phyloP scores from a whole-genome alignment of 1,140 invertebrate genomes.

The Eciton burchellii region DNA sequence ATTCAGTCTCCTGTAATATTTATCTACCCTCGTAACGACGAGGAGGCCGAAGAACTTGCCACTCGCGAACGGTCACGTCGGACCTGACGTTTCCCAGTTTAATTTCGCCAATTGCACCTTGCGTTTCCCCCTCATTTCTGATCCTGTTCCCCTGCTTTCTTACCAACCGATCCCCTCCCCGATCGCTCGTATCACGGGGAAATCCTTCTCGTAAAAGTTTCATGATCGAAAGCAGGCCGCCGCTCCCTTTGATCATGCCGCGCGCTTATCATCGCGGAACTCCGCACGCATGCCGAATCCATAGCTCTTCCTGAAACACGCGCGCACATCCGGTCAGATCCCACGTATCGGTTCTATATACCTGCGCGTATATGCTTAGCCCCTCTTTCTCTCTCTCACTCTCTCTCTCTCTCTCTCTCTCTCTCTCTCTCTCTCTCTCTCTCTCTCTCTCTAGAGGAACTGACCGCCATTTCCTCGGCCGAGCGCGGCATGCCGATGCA shows the following conservation, averaged over 20 bases:
- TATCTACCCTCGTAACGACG: background rate
- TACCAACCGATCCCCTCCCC: too few relatives aligned
- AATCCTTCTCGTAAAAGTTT: background rate
- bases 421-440: too few relatives aligned
- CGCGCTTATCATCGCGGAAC: constrained; percentile 53
- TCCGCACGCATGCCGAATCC: constrained; percentile 56
- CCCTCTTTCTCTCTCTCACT: too few relatives aligned
- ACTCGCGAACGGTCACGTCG: background rate
- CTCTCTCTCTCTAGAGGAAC: constrained; percentile 40
- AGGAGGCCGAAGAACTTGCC: background rate
- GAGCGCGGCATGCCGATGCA: background rate
- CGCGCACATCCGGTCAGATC: constrained; percentile 32
- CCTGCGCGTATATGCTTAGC: constrained; percentile 6
- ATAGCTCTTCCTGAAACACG: constrained; percentile 35
- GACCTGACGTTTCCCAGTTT: background rate
- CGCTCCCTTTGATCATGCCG: constrained; percentile 47
- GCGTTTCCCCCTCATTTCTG: background rate
- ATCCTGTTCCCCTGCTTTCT: background rate
- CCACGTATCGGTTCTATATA: constrained; percentile 39
- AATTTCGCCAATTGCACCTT: background rate
- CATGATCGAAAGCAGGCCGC: constrained; percentile 36
- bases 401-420: too few relatives aligned
- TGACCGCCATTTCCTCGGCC: constrained; percentile 37
- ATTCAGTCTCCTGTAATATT: background rate
- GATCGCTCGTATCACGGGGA: constrained; percentile 12